A percentile compares a stretch with the other conserved stretches of the same genome.
Evolutionary conservation across 2,888 invertebrate species (phyloP).

Genomic region (Drosophila colorata): DNA sequence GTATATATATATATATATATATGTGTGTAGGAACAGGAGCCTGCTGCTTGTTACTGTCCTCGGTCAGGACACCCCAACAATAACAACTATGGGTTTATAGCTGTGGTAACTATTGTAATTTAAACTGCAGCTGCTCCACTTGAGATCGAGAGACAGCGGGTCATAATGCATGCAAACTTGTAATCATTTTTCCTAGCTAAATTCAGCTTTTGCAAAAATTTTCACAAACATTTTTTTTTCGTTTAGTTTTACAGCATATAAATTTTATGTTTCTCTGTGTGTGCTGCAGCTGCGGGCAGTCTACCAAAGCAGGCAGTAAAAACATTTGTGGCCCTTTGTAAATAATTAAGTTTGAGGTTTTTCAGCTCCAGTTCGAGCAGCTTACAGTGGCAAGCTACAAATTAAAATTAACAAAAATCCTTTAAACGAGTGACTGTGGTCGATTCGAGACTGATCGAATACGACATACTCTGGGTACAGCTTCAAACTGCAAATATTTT

Average conservation of each 20-base stretch:
- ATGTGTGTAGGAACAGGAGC: slow-evolving; percentile 16
- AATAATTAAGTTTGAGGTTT: slow-evolving; percentile 62
- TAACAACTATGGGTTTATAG: slow-evolving; percentile 8
- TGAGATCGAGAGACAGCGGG: slow-evolving; percentile 14
- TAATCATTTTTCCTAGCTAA: slow-evolving; percentile 61
- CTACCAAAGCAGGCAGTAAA: slow-evolving; percentile 36
- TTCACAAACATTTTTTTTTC: slow-evolving; percentile 46
- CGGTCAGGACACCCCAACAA: slow-evolving; percentile 11
- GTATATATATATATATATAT: slow-evolving; percentile 2
- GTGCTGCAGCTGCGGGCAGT: slow-evolving; percentile 25
- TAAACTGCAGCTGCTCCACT: slow-evolving; percentile 49
- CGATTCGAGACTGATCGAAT: too few species aligned
- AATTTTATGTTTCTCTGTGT: slow-evolving; percentile 59
- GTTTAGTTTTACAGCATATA: slow-evolving; percentile 57
- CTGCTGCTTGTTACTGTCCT: slow-evolving; percentile 21
- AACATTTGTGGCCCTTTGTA: slow-evolving; percentile 51
- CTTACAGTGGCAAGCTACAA: neutral
- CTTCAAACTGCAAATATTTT: too few species aligned
- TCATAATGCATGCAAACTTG: slow-evolving; percentile 75
- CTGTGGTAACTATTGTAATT: slow-evolving; percentile 41
- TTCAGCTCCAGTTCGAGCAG: neutral
- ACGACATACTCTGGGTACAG: too few species aligned
- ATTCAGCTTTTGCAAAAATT: slow-evolving; percentile 49
- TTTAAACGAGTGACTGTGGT: slow-evolving; percentile 5
- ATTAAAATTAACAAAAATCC: slow-evolving; percentile 8